Base-by-base conservation (phyloP, 2,888 invertebrate genomes). In the Drosophila helvetica region DNA sequence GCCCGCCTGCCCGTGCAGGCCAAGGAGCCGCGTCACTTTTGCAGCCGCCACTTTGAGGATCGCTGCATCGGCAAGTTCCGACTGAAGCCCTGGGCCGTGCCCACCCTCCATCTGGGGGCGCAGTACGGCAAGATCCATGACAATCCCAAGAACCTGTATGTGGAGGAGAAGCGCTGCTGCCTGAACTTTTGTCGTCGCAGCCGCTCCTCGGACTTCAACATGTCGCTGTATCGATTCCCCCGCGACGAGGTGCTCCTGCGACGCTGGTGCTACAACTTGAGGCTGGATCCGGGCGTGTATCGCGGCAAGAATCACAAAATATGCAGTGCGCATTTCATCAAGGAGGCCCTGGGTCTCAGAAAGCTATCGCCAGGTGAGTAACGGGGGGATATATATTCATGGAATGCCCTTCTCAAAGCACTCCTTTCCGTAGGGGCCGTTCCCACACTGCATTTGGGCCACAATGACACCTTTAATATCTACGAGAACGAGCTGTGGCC, bases 221-320 rank as follows among this genome's bases (percentile, higher is more conserved):
- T 90, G 69, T 90, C 90, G 4, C 72, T 90, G 1, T 90, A 90
- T 72, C 87, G 91, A 46, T 90, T 90, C 61, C 90, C 90, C 2
- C 71, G 90, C 6, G 90, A 90, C 63, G 91, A 90, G 58, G 80
- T 85, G 0, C 63, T 90, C 0, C 65, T 90, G 12, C 80, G 88
- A 7, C 89, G 90, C 18, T 90, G 90, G 90, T 90, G 90, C 73
- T 91, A 91, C 52, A 90, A 90, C 65, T 71, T 90, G 3, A 84
- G 90, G 6, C 77, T 90, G 4, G 91, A 90, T 76, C 90, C 90
- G 1, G 74, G 79, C 3, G 83, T 89, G 15, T 90, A 90, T 77
- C 85, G 90, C 12, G 90, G 90, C 12, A 91, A 91, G 71, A 91
- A 91, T 75, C 91, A 90, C 54, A 91, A 90, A 78, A 90, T 90